Base-by-base conservation (phyloP, 2,797 vertebrate species). In the Sus cebifrons region DNA sequence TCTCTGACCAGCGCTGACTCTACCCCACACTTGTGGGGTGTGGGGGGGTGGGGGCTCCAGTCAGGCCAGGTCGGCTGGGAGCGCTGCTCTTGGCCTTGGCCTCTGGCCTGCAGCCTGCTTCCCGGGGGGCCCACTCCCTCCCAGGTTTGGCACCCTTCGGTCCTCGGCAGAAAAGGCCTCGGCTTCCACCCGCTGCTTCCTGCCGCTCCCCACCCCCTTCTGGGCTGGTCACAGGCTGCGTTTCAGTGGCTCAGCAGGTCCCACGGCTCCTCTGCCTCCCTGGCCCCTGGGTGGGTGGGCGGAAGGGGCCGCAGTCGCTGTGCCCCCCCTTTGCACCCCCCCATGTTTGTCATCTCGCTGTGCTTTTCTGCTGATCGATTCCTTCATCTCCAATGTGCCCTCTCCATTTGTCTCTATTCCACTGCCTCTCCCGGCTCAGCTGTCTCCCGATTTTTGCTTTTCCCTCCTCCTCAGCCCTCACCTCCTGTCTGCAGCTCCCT, bases 311-410 rank as follows among this genome's bases (percentile, higher is more conserved):
- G 86, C 74, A 21, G 58, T 58, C 11, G 16, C 60, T 10, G 18
- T 3, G 44, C 67, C 25, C 65, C 16, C n/a, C 56, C 68, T 20
- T 15, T 0, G 0, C 3, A 0, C 16, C 49, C 54, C 54, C 52
- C 36, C 27, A 20, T 5, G 7, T 25, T 82, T 6, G 1, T 60
- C 84, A 29, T 21, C 32, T 36, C 11, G 2, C 82, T 0, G 36
- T 27, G 17, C 10, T 21, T 65, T 68, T 5, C 60, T 32, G 78
- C 85, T 1, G 7, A 17, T 32, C 1, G 10, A 29, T 13, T 29
- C 32, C 81, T 84, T 64, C 0, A 3, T 27, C 79, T 65, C 60
- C 17, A 44, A 5, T 0, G 16, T 15, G 1, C 23, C 1, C 20
- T 27, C 71, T 64, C 23, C 20, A 1, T 52, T 56, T 49, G 11